Conservation (phyloP, 2,113 vertebrate species). For the Ophthalmolycus amberensis region DNA sequence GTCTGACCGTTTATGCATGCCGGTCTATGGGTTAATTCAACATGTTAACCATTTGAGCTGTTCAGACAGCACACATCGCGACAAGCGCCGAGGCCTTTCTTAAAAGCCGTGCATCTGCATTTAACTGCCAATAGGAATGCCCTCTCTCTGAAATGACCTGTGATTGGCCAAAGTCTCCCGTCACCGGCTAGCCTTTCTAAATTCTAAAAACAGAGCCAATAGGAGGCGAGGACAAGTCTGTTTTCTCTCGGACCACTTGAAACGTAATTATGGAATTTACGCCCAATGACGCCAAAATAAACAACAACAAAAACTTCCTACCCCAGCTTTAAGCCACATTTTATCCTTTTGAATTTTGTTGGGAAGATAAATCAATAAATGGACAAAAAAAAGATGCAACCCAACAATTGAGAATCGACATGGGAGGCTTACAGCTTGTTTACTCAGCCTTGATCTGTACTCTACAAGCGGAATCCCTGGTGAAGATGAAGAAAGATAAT, state of each 20-base stretch:
- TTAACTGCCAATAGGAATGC: too few species aligned
- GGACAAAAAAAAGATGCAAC: background rate
- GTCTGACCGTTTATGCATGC: background rate
- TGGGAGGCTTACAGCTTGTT: background rate
- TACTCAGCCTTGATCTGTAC: background rate
- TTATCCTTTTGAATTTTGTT: background rate
- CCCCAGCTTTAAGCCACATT: background rate
- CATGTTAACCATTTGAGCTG: too few species aligned
- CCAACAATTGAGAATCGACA: slow-evolving; percentile 17
- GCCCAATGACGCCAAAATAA: background rate
- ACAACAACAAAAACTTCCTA: background rate
- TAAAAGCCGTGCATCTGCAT: background rate
- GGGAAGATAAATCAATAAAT: background rate
- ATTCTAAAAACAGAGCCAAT: too few species aligned
- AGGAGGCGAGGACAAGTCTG: too few species aligned
- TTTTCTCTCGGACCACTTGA: background rate
- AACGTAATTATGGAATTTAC: background rate
- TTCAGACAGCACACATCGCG: too few species aligned
- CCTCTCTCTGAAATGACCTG: too few species aligned
- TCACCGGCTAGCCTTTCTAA: too few species aligned
- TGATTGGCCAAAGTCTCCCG: too few species aligned
- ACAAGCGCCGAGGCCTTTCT: background rate
- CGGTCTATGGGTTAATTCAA: background rate
- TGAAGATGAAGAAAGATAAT: slow-evolving; percentile 2
- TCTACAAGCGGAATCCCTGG: background rate